phyloP scores from a whole-genome alignment of 2,113 vertebrate species.

The Sinocyclocheilus anshuiensis region DNA sequence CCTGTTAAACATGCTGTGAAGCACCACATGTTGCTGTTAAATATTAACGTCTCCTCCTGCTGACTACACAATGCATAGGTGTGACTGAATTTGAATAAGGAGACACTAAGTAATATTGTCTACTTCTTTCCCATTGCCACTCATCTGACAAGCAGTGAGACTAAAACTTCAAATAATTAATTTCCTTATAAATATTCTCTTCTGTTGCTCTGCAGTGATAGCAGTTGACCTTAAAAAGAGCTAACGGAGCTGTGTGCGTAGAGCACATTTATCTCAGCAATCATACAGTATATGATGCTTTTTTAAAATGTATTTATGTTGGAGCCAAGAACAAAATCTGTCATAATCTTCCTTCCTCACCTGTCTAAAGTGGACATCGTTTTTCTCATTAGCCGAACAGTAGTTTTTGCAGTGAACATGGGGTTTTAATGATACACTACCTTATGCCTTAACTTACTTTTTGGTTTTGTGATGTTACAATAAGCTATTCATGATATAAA shows the following conservation, averaged over 20 bases:
- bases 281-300: no score
- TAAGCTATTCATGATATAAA: no score
- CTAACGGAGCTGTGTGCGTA: neutral
- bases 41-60: neutral
- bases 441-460: no score
- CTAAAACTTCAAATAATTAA: neutral
- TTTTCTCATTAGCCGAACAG: no score
- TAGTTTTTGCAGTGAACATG: no score
- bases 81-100: neutral
- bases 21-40: conserved; percentile 15
- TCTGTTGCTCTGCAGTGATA: neutral
- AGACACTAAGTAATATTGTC: neutral
- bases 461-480: no score
- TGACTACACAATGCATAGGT: neutral
- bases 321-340: no score
- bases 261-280: no score
- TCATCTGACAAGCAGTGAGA: neutral
- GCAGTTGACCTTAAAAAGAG: neutral
- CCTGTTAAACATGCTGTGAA: neutral
- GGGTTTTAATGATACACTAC: no score
- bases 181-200: neutral
- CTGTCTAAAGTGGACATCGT: no score
- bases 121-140: neutral
- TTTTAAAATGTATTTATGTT: no score
- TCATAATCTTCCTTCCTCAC: no score